phyloP scores from a whole-genome alignment of 2,113 vertebrate genomes.

The Dipodomys stephensi region DNA sequence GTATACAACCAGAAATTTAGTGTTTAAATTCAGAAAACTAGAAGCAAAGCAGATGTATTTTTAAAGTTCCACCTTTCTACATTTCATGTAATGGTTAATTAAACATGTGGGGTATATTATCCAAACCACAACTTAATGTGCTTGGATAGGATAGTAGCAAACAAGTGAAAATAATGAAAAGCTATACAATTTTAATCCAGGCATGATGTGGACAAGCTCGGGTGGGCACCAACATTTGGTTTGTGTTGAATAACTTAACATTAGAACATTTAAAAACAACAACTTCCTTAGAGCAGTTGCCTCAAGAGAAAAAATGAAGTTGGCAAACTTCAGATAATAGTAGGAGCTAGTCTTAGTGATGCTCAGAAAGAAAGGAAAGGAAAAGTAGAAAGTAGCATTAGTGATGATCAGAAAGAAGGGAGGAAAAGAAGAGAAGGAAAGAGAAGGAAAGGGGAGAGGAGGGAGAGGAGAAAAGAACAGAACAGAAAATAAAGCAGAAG shows the following conservation, averaged over 20 bases:
- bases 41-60: constrained; percentile 37
- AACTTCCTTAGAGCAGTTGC: neutral
- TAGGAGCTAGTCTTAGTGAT: neutral
- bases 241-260: neutral
- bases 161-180: constrained; percentile 67
- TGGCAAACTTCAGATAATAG: constrained; percentile 46
- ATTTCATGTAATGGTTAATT: constrained; percentile 71
- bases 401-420: neutral
- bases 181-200: neutral
- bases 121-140: constrained; percentile 65
- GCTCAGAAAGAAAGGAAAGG: neutral
- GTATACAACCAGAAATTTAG: constrained; percentile 53
- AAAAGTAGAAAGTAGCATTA: neutral
- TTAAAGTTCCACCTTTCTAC: constrained; percentile 58
- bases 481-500: neutral
- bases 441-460: neutral
- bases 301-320: constrained; percentile 18
- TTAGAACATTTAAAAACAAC: constrained; percentile 25
- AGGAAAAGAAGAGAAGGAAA: neutral
- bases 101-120: constrained; percentile 68
- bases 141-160: constrained; percentile 57
- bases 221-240: neutral
- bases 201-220: constrained; percentile 37
- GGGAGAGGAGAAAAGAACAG: neutral
- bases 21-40: constrained; percentile 52